phyloP scores from a whole-genome alignment of 2,113 vertebrate genomes.

The Misgurnus mizolepis region DNA sequence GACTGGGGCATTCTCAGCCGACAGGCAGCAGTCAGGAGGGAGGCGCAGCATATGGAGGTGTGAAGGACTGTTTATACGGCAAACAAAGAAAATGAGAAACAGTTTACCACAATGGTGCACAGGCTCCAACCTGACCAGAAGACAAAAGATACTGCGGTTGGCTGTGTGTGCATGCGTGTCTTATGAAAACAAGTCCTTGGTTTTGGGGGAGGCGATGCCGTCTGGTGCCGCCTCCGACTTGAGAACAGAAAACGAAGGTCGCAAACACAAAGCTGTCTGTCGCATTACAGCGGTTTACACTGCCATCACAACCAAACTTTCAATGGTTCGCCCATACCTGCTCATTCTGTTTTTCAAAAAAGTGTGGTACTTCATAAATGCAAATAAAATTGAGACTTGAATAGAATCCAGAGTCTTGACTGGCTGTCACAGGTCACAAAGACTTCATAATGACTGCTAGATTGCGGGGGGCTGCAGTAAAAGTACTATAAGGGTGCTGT shows the following conservation, averaged over 20 bases:
- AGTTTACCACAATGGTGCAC: slow-evolving; percentile 2
- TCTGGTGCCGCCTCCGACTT: slow-evolving; percentile 37
- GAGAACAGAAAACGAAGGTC: slow-evolving; percentile 49
- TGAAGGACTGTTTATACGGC: slow-evolving; percentile 25
- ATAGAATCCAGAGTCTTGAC: slow-evolving; percentile 52
- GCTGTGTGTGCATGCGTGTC: slow-evolving; percentile 5
- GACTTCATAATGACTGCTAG: slow-evolving; percentile 58
- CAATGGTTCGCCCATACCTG: neutral
- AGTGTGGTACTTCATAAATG: neutral
- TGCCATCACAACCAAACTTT: neutral
- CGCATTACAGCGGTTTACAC: neutral
- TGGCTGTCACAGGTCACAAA: slow-evolving; percentile 55
- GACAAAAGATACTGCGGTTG: neutral
- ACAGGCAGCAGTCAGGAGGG: slow-evolving; percentile 8
- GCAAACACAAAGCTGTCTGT: neutral
- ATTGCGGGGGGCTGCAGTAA: slow-evolving; percentile 50
- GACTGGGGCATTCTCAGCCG: slow-evolving; percentile 31
- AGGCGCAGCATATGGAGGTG: slow-evolving; percentile 10
- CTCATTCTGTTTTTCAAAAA: neutral
- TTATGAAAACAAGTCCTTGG: slow-evolving; percentile 40
- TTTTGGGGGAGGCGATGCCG: slow-evolving; percentile 4
- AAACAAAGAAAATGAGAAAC: slow-evolving; percentile 31
- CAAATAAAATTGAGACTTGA: slow-evolving; percentile 37
- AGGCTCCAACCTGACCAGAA: slow-evolving; percentile 25
- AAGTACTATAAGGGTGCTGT: slow-evolving; percentile 43